These are phyloP conservation scores for Girardinichthys multiradiatus DNA, from an alignment of 2,113 vertebrate genomes.

Conservation along the genomic window DNA sequence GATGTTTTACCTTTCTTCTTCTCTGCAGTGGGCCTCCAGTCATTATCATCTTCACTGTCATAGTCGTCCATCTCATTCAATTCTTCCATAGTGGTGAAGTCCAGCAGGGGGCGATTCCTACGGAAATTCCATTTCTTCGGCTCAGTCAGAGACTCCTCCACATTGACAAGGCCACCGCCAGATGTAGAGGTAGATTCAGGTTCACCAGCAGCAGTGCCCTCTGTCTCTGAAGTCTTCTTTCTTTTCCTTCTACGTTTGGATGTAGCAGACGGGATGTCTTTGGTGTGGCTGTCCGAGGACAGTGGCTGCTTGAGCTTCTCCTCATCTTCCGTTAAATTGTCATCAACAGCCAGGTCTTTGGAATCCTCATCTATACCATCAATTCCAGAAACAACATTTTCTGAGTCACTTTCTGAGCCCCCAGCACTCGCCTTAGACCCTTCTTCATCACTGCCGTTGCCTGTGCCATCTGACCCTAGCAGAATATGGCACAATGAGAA, in stretches of 20 bases:
- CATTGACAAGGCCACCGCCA: constrained; percentile 7
- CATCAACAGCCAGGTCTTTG: constrained; percentile 80
- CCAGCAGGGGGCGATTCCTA: constrained; percentile 91
- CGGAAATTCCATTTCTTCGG: constrained; percentile 99
- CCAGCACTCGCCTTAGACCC: constrained; percentile 92
- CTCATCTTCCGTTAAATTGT: constrained; percentile 81
- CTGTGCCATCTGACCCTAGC: constrained; percentile 94
- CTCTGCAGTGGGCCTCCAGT: constrained; percentile 91
- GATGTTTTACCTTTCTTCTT: constrained; percentile 87
- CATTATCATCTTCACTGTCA: constrained; percentile 98
- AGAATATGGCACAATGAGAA: not conserved
- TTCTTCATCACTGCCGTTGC: constrained; percentile 92
- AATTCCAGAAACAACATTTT: constrained; percentile 85
- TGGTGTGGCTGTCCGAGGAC: constrained; percentile 84
- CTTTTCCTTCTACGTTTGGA: constrained; percentile 72
- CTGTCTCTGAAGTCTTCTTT: constrained; percentile 79
- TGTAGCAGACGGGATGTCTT: constrained; percentile 76
- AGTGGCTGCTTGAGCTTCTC: constrained; percentile 76
- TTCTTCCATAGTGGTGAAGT: constrained; percentile 97
- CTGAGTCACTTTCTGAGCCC: constrained; percentile 91
- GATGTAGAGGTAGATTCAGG: constrained; percentile 20
- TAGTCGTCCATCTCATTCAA: constrained; percentile 98
- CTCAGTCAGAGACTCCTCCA: constrained; percentile 86
- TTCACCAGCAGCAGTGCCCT: constrained; percentile 40
- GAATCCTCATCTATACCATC: constrained; percentile 79